Evolutionary conservation across 2,888 invertebrate genomes (phyloP), one percentile per base, ranked within the genome.

Genomic region (Alentia gelatinosa): DNA sequence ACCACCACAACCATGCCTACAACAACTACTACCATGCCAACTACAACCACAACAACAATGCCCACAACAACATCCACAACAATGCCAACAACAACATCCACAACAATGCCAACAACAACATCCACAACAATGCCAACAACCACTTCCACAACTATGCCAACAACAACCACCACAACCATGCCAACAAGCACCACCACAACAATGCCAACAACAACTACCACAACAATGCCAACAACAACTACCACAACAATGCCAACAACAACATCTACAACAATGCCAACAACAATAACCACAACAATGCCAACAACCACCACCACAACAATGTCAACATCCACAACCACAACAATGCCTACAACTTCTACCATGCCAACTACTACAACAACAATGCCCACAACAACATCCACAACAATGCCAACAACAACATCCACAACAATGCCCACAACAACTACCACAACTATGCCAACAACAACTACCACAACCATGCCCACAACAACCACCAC

Each of bases 241-340:
- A 4, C 56, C 5, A 56, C 56, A 4, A 56, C 56, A 12, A 56
- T 56, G 56, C 56, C 56, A 3, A 56, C 56, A 3, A 56, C 56
- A 68, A 30, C 83, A 83, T 37, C 83, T 9, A 83, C 83, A 40
- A 35, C 39, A n/a, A 83, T 83, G 83, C 39, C 39, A 37, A 42
- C 37, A 33, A 83, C 83, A 83, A 83, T 35, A 15, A 35, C 35
- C 35, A 79, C 35, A 35, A 19, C 79, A 79, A 9, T 4, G 15
- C 9, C 83, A 35, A 83, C 83, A 40, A 40, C 83, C 35, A 35
- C 35, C 1, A 83, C 23, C 19, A 19, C 42, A 37, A 83, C 83
- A 83, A 33, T 12, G 9, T 12, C n/a, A n/a, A 42, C 33, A 19
- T 3, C 12, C 7, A 79, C 35, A 15, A 39, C 79, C 5, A 79